Conservation (phyloP, 2,888 invertebrate species). For the Nasonovia ribisnigri region DNA sequence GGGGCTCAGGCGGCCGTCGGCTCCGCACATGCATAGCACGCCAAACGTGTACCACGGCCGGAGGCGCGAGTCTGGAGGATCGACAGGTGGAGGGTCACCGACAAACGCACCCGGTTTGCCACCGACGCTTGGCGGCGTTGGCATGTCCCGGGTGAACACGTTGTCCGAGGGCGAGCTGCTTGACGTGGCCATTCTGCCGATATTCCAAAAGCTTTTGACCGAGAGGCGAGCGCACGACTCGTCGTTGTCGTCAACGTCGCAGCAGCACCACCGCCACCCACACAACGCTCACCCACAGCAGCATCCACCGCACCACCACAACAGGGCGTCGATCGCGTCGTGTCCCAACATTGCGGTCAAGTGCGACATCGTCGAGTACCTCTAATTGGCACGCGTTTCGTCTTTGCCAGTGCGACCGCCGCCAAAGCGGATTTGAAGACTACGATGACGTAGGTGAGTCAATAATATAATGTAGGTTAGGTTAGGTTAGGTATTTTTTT, state of each 20-base stretch:
- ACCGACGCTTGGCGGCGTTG: constrained; percentile 75
- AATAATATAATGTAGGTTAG: background rate
- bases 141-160: constrained; percentile 75
- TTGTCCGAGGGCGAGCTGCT: constrained; percentile 87
- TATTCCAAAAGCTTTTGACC: constrained; percentile 90
- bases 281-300: background rate
- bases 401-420: background rate
- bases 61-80: constrained; percentile 67
- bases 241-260: background rate
- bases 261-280: background rate
- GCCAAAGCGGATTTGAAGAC: background rate
- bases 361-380: constrained; percentile 95
- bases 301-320: constrained; percentile 21
- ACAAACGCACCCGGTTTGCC: constrained; percentile 71
- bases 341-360: constrained; percentile 96
- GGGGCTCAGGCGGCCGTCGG: constrained; percentile 68
- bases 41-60: constrained; percentile 72
- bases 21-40: constrained; percentile 75
- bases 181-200: constrained; percentile 88
- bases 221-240: constrained; percentile 76
- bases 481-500: too few relatives aligned
- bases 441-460: constrained; percentile 14
- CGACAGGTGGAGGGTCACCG: constrained; percentile 67
- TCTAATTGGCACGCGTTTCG: constrained; percentile 73
- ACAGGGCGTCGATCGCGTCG: constrained; percentile 81